These are phyloP conservation scores for Hyles lineata DNA, from an alignment of 2,888 invertebrate species.

Conservation along the genomic window DNA sequence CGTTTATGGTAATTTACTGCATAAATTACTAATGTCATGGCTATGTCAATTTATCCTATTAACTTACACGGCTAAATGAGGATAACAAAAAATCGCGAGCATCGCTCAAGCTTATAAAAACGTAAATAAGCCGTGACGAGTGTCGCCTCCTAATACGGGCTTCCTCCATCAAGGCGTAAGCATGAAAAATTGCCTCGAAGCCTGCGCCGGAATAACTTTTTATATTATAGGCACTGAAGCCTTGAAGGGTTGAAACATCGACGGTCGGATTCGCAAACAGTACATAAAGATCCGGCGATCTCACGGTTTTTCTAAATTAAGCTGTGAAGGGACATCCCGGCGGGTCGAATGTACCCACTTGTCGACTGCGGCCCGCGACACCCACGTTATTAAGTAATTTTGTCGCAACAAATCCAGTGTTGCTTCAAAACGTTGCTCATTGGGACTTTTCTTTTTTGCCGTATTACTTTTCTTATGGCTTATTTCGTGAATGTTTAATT, in stretches of 20 bases:
- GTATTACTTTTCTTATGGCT: conserved; percentile 49
- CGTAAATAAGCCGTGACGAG: conserved; percentile 47
- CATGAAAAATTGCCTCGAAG: conserved; percentile 59
- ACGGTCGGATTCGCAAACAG: conserved; percentile 76
- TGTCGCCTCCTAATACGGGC: conserved; percentile 52
- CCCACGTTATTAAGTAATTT: conserved; percentile 73
- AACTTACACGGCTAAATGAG: conserved; percentile 6
- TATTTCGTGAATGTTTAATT: conserved; percentile 56
- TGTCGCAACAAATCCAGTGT: conserved; percentile 67
- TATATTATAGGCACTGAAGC: conserved; percentile 68
- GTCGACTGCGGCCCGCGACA: conserved; percentile 40
- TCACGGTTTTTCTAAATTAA: conserved; percentile 78
- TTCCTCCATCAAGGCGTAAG: conserved; percentile 54
- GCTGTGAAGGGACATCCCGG: conserved; percentile 72
- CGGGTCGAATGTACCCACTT: conserved; percentile 63
- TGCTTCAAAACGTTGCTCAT: conserved; percentile 58
- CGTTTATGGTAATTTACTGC: too few species aligned
- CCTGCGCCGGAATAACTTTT: conserved; percentile 67
- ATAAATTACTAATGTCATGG: neutral
- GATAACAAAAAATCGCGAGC: neutral
- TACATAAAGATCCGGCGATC: conserved; percentile 76
- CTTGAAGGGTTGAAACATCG: conserved; percentile 75
- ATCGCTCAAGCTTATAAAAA: conserved; percentile 39
- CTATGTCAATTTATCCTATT: neutral
- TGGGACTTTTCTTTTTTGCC: conserved; percentile 14